Percentiles rank a stretch among this genome's conserved stretches.
phyloP scores from a whole-genome alignment of 2,797 vertebrate genomes.

The Eleutherodactylus coqui region DNA sequence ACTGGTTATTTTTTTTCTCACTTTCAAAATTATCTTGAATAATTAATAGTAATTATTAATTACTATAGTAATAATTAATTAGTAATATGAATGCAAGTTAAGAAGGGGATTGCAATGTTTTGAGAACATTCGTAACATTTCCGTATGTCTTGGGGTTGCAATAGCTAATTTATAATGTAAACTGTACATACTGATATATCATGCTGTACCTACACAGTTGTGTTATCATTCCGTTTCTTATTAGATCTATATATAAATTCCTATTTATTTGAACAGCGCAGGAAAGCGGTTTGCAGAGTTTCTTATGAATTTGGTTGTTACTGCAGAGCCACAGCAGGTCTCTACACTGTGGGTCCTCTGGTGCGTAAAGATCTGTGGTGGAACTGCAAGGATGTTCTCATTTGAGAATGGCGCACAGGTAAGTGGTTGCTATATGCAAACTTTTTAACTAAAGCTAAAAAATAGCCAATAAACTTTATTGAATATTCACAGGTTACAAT shows the following conservation, averaged over 20 bases:
- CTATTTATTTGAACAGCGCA: slow-evolving; percentile 68
- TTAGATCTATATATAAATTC: slow-evolving; percentile 47
- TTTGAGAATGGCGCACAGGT: slow-evolving; percentile 83
- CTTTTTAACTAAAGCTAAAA: background rate
- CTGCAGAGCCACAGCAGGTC: slow-evolving; percentile 81
- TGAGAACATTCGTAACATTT: background rate
- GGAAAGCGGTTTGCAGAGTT: slow-evolving; percentile 74
- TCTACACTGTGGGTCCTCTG: slow-evolving; percentile 85
- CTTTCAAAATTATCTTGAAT: background rate
- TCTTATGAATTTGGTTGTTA: slow-evolving; percentile 82
- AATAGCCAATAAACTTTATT: background rate
- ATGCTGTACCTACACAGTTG: background rate
- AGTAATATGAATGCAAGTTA: background rate
- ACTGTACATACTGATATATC: background rate
- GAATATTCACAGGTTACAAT: background rate
- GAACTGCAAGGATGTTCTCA: slow-evolving; percentile 80
- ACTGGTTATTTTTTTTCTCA: too few species aligned
- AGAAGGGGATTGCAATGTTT: background rate
- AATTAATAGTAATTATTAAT: too few species aligned
- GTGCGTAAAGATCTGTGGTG: slow-evolving; percentile 83
- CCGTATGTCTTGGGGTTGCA: background rate
- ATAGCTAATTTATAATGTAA: background rate
- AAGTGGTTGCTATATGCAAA: slow-evolving; percentile 36
- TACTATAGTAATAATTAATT: too few species aligned
- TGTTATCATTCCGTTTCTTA: background rate